A percentile compares a stretch with the other conserved stretches of the same genome.
These are phyloP conservation scores for Epirrita christyi DNA, from an alignment of 2,888 invertebrate species.

Conservation along the genomic window DNA sequence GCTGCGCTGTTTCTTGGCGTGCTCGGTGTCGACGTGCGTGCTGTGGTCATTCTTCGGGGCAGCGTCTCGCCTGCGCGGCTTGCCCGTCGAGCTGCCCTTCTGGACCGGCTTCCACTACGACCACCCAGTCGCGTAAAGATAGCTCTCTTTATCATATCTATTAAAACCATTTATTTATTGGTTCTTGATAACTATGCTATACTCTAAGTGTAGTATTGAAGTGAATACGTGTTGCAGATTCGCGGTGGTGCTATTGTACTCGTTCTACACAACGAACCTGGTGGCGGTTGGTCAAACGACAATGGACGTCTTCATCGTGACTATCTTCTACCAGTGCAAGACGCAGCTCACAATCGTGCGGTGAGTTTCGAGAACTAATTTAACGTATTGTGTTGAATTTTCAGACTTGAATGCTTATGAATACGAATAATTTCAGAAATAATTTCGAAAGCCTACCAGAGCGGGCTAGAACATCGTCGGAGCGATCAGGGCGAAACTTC, in stretches of 20 bases:
- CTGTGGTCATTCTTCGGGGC: conserved; percentile 58
- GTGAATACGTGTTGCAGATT: conserved; percentile 51
- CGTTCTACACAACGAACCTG: conserved; percentile 68
- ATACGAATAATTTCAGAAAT: conserved; percentile 45
- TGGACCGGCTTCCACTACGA: conserved; percentile 42
- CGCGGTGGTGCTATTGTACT: conserved; percentile 57
- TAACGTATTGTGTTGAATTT: background rate
- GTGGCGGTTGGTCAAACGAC: conserved; percentile 76
- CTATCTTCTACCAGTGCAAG: conserved; percentile 67
- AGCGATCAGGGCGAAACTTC: conserved; percentile 31
- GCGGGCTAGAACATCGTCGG: conserved; percentile 41
- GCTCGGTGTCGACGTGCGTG: conserved; percentile 59
- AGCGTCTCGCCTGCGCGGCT: conserved; percentile 42
- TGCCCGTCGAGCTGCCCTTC: conserved; percentile 51
- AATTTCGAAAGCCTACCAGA: conserved; percentile 56
- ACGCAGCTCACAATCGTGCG: conserved; percentile 67
- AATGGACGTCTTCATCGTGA: conserved; percentile 74
- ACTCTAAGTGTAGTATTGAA: too few relatives aligned
- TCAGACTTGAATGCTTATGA: background rate
- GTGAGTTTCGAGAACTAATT: conserved; percentile 37
- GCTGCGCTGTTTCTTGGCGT: conserved; percentile 45
- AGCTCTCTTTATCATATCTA: too few relatives aligned
- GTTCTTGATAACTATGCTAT: too few relatives aligned
- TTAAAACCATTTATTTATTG: too few relatives aligned
- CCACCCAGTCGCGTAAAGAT: conserved; percentile 17